Base-by-base conservation (phyloP, 2,797 vertebrate species). In the Aselliscus stoliczkanus region DNA sequence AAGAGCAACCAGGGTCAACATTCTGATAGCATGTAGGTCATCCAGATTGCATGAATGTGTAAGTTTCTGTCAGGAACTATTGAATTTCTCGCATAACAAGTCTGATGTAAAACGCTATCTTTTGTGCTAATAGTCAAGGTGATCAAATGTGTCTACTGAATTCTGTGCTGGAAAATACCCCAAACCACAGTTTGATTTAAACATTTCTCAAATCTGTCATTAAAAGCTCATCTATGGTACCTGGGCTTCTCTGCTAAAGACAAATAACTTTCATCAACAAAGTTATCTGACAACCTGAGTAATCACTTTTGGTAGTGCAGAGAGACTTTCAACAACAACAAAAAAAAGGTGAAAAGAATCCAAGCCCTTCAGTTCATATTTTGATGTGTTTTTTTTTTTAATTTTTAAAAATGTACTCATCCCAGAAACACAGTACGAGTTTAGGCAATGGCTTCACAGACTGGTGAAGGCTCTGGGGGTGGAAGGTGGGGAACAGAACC, bases 121-220 rank as follows among this genome's bases (percentile, higher is more conserved):
- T 60, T 47, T 64, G 9, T 89, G 52, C 60, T n/a, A 65, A 70
- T 44, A 97, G 72, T 91, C 65, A n/a, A 81, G 62, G 60, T 90
- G 21, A 84, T 88, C 67, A 70, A 90, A 91, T 94, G 52, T 64
- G 27, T 92, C 83, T 84, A 15, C 23, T 62, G 50, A 94, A 81
- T 95, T 93, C 50, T 80, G 10, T 56, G 12, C 42, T 93, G 21
- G 76, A 97, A 95, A 97, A 84, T 69, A 89, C 42, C 80, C 31
- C 54, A 86, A 64, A 67, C 52, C 39, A 84, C 27, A 81, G 18
- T 52, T 95, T 80, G 50, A 83, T 69, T 42, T 83, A 87, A 95
- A 88, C 37, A 91, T 83, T 83, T 73, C 60, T 96, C 77, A 84
- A n/a, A 47, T 90, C 56, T 96, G 44, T 23, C 73, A 62, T 84